phyloP scores from a whole-genome alignment of 2,888 invertebrate species.

The Lottia gigantea region DNA sequence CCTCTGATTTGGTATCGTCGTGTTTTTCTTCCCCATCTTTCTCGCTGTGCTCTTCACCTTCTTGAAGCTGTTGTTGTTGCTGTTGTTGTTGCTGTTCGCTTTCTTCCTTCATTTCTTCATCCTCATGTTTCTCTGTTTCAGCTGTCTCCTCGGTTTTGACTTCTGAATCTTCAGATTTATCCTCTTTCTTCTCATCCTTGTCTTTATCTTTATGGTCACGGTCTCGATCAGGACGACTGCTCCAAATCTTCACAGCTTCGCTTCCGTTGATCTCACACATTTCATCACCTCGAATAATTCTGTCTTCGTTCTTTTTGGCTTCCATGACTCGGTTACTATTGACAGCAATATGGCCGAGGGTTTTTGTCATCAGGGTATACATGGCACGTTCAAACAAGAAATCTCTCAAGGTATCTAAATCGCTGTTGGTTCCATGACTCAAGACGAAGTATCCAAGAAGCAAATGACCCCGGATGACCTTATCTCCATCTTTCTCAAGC shows the following conservation, averaged over 20 bases:
- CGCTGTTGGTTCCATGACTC: not conserved
- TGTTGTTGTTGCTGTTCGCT: not conserved
- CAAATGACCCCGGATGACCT: not conserved
- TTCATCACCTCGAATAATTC: not conserved
- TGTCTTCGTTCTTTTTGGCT: conserved; percentile 1
- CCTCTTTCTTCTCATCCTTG: not conserved
- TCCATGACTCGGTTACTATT: conserved; percentile 2
- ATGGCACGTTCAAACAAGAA: not conserved
- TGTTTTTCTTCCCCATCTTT: not conserved
- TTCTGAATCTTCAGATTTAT: not conserved
- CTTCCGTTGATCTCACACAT: conserved; percentile 4
- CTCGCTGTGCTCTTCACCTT: not conserved
- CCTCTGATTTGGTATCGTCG: not conserved
- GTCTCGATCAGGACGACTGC: not conserved
- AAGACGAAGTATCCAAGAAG: not conserved
- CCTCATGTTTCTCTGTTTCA: not conserved
- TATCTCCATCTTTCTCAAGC: not conserved
- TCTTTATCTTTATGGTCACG: not conserved
- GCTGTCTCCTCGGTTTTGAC: not conserved
- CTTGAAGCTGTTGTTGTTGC: not conserved
- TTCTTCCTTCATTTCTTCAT: not conserved
- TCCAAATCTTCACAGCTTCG: conserved; percentile 5
- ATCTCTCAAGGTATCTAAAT: not conserved
- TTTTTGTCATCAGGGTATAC: not conserved
- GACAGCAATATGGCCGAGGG: conserved; percentile 3